Base-by-base conservation (phyloP, 2,113 vertebrate genomes). In the Petrocephalus zakoni region DNA sequence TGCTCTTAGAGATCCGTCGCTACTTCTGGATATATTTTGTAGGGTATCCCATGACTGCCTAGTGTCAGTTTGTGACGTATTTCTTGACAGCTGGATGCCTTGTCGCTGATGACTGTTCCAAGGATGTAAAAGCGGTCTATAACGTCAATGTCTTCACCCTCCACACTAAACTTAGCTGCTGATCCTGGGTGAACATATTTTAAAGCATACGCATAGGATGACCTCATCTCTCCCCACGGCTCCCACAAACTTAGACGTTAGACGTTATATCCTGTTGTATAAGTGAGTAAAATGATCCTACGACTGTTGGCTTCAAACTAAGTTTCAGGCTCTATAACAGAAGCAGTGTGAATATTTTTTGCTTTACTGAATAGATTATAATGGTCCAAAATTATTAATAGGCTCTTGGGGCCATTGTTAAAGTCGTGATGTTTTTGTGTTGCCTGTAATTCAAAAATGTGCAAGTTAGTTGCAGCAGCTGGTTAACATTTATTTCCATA, bases 401-500 rank as follows among this genome's bases (percentile, higher is more conserved):
- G 72, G 17, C 29, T 21, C 46, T 56, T 56, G 25, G 21, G 51
- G 49, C 52, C 25, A 34, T 15, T 55, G n/a, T 37, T 56, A 52
- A 86, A 52, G 84, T 86, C 52, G 55, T 19, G n/a, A 86, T 34
- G 22, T 5, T 55, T 17, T 19, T 55, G 17, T 25, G 11, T 11
- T 29, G 52, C 34, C 29, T 21, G 47, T 87, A 51, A 29, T 52
- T 83, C 21, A 88, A 85, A 91, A 92, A 94, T 93, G 92, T 88
- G 91, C 94, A 90, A 58, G 90, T 90, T 91, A 92, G 93, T 72
- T 15, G 47, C 17, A 78, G 87, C 81, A 89, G 55, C 85, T 2
- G 42, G 84, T 53, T 85, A 42, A 58, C 19, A 89, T 88, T 49
- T 86, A 91, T 90, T 93, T 93, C 92, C 94, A 89, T 89, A 91